phyloP scores from a whole-genome alignment of 2,888 invertebrate genomes.

The Drosophila dives region DNA sequence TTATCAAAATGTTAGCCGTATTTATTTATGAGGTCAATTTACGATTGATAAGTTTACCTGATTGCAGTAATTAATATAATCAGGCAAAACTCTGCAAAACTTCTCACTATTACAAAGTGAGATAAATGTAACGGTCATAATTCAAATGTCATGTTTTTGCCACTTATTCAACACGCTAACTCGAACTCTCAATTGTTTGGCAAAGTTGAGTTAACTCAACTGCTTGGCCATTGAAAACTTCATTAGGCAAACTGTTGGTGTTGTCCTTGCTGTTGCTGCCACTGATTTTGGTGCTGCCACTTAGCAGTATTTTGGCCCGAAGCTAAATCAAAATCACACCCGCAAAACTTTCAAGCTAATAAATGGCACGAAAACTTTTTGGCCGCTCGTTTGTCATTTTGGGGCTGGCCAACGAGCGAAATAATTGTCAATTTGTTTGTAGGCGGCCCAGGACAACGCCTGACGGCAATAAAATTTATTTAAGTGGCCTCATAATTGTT shows the following conservation, averaged over 20 bases:
- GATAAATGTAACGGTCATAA: conserved; percentile 56
- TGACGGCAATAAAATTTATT: conserved; percentile 75
- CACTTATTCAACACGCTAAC: conserved; percentile 12
- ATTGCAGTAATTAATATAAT: conserved; percentile 54
- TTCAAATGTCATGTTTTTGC: conserved; percentile 49
- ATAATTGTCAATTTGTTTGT: conserved; percentile 75
- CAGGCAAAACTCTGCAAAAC: conserved; percentile 21
- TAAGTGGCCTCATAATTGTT: conserved; percentile 77
- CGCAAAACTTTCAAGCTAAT: conserved; percentile 70
- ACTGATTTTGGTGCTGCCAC: conserved; percentile 15
- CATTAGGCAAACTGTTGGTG: conserved; percentile 40
- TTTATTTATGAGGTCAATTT: conserved; percentile 23
- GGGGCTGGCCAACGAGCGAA: conserved; percentile 49
- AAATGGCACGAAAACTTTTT: conserved; percentile 71
- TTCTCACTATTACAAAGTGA: conserved; percentile 42
- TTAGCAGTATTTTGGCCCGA: conserved; percentile 38
- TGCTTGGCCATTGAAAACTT: conserved; percentile 45
- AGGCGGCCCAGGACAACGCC: conserved; percentile 54
- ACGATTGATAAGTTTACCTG: conserved; percentile 31
- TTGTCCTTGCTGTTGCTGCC: neutral
- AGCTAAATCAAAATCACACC: conserved; percentile 74
- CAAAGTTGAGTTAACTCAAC: conserved; percentile 34
- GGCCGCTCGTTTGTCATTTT: conserved; percentile 71
- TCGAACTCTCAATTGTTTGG: conserved; percentile 39
- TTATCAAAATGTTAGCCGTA: conserved; percentile 9